Base-by-base conservation (phyloP, 2,113 vertebrate genomes). In the Melozone crissalis region DNA sequence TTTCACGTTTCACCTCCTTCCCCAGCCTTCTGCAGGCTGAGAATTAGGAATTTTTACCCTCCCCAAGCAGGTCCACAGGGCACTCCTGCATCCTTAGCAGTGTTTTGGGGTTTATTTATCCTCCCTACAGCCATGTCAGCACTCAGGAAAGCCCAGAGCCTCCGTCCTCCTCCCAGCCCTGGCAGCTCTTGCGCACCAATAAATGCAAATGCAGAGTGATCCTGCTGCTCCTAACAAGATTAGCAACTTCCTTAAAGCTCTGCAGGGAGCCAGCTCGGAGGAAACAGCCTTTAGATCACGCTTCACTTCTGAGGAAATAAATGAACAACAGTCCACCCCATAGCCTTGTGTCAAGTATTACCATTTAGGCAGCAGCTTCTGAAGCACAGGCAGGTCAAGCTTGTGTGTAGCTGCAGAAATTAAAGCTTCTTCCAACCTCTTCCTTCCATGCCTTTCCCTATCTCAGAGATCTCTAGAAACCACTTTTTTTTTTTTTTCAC, bases 171-270 rank as follows among this genome's bases (percentile, higher is more conserved):
- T 63, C 13, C 43, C 87, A 47, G 47, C 55, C 46, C 66, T 21
- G 26, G 55, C 74, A 76, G 74, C 49, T 68, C 41, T 15, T 41
- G 2, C 2, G 1, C 63, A 62, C 31, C 24, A 81, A 27, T 33
- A 91, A 94, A 92, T 82, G 66, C 49, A 94, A 93, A 89, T 68
- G 7, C 71, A n/a, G 3, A 94, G 21, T 3, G 65, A 81, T 65
- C 78, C 93, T 76, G 81, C 91, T 73, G 84, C 84, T 92, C 58
- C 51, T 94, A 95, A 97, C 72, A 51, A 92, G 94, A 97, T 94
- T 95, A 91, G 74, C 3, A 89, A 15, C 93, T 95, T 97, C 93
- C 84, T 94, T 89, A 95, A 69, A 91, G 87, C 89, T 79, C 93
- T 87, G 49, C 58, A 72, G 84, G 93, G 89, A 91, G 41, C 41